phyloP scores from a whole-genome alignment of 2,888 invertebrate species.

The Drosophila differens region DNA sequence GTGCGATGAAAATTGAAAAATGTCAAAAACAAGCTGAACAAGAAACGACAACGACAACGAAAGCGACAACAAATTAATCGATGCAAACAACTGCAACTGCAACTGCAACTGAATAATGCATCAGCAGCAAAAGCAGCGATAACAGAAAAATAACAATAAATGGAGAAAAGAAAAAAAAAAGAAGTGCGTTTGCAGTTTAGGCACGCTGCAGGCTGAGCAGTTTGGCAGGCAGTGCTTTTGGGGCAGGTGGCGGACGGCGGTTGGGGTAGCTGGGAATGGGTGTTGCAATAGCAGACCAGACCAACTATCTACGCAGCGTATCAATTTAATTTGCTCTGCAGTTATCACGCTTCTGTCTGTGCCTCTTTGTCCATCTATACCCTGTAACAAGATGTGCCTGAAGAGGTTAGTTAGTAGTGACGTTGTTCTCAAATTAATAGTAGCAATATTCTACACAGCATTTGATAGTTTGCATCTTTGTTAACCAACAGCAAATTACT shows the following conservation, averaged over 20 bases:
- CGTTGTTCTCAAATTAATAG: neutral
- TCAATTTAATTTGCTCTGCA: constrained; percentile 52
- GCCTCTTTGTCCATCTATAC: neutral
- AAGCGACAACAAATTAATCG: constrained; percentile 60
- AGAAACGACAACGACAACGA: constrained; percentile 30
- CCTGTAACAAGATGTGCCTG: neutral
- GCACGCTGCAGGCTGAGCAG: constrained; percentile 6
- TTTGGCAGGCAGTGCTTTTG: neutral
- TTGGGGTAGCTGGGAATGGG: neutral
- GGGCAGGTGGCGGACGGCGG: neutral
- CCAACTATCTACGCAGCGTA: constrained; percentile 29
- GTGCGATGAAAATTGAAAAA: constrained; percentile 62
- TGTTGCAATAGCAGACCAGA: constrained; percentile 1
- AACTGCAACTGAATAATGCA: constrained; percentile 6
- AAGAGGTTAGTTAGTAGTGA: neutral
- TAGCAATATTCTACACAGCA: neutral
- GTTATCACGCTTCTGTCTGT: constrained; percentile 11
- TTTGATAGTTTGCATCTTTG: neutral
- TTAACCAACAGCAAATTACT: neutral
- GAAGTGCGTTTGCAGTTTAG: constrained; percentile 17
- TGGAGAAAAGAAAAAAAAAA: neutral
- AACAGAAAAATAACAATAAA: neutral
- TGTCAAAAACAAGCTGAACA: constrained; percentile 46
- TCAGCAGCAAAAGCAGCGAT: constrained; percentile 4
- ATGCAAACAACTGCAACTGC: constrained; percentile 41